Base-by-base conservation (phyloP, 2,113 vertebrate genomes). In the western clawed frog (Xenopus tropicalis) region DNA sequence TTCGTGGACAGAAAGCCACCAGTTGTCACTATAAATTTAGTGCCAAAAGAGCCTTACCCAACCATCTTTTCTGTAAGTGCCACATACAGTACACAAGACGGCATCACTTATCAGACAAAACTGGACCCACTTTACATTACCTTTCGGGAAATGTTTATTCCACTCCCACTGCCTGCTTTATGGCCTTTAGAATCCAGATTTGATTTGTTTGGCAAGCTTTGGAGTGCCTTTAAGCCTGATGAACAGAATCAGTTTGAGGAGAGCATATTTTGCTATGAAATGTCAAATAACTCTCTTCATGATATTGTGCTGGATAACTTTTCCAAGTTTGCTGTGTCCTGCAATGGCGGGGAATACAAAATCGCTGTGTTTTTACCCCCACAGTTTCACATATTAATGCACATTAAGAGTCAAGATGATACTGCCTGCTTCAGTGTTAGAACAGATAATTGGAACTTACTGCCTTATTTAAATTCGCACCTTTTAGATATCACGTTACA, bases 371-470 rank as follows among this genome's bases (percentile, higher is more conserved):
- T 86, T 66, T 89, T 96, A 42, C 92, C 92, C 0, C 94, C 94
- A 0, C 54, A n/a, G 66, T 91, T 82, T 24, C 90, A 90, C 59
- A 23, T 94, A n/a, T 82, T 97, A 75, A 70, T 95, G 54, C 84
- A 63, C 37, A 81, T 94, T 44, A 70, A 79, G 24, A 67, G 67
- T 0, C 74, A 84, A 37, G 87, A 89, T 24, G 87, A 82, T 0
- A 81, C 85, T 0, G 88, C 84, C 57, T 85, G 88, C 0, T 86
- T 94, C 65, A 65, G 76, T 24, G 85, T 96, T 2, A 86, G 90
- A 14, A 94, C 92, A 0, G 90, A 96, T 44, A 85, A 91, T 86
- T 95, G 94, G 93, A 80, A 86, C 0, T 81, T 95, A 10, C 80
- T 97, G 72, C 89, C 92, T 0, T 83, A 89, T 59, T 78, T 86